Base-by-base conservation (phyloP, 2,113 vertebrate species). In the Saimiri boliviensis region DNA sequence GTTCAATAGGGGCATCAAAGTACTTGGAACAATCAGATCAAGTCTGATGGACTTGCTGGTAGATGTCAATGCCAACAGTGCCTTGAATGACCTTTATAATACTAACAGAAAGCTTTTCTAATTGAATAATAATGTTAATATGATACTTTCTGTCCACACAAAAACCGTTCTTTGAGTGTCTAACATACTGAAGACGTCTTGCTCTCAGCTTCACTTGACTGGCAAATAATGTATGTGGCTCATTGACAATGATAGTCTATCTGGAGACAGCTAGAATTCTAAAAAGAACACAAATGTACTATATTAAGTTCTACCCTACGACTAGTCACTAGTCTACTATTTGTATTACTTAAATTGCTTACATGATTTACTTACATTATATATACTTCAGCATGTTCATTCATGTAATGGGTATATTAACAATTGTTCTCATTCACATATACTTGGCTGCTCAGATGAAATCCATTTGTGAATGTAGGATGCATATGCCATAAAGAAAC, bases 101-200 rank as follows among this genome's bases (percentile, higher is more conserved):
- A 56, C 77, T 60, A 88, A 66, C 88, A 68, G 32, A 89, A 76
- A 32, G 60, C 92, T 94, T 45, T 97, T 94, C 54, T 89, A 91
- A 94, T 76, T 92, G 37, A 86, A 95, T 97, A 63, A 47, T 83
- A 58, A 71, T 94, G 30, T 95, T 92, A 96, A 97, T 96, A 93
- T 93, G 13, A 9, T 32, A 49, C 8, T 25, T 96, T 45, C 47
- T 96, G 12, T 96, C n/a, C 58, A 92, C 23, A 85, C 17, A 81
- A n/a, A 95, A 58, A 88, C 12, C 37, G 10, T 68, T 91, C 30
- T 56, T 93, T 90, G 35, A 40, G 54, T 76, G 94, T 73, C 45
- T 71, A 76, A 56, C 56, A 47, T 32, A 27, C 2, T 71, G 30
- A 49, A 45, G 10, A 47, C 54, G 68, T 79, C 20, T 84, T 94